A percentile compares a stretch with the other conserved stretches of the same genome.
phyloP scores from a whole-genome alignment of 1,140 invertebrate species.

The Oedothorax gibbosus region DNA sequence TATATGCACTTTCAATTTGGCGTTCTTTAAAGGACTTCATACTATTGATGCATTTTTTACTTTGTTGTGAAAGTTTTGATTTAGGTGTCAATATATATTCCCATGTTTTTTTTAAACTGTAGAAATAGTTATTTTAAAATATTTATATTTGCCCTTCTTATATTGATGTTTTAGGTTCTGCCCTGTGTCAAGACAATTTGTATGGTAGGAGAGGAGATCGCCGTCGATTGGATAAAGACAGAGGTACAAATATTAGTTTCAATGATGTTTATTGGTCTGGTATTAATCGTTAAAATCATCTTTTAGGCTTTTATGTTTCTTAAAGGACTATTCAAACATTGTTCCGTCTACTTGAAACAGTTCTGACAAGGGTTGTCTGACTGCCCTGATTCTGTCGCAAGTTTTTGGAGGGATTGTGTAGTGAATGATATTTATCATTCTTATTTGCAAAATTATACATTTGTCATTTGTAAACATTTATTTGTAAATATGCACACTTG shows the following conservation, averaged over 20 bases:
- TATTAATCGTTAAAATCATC: neutral
- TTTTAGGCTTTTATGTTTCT: neutral
- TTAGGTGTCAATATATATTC: too few relatives aligned
- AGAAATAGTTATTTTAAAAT: too few relatives aligned
- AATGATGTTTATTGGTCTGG: neutral
- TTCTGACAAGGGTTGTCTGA: neutral
- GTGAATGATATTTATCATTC: too few relatives aligned
- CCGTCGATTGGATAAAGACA: constrained; percentile 16
- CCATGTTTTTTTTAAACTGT: too few relatives aligned
- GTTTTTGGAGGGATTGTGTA: too few relatives aligned
- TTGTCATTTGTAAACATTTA: too few relatives aligned
- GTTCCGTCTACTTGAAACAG: neutral
- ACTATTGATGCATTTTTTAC: too few relatives aligned
- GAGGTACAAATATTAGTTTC: neutral
- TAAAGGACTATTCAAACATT: neutral
- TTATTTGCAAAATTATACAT: too few relatives aligned
- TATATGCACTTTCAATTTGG: too few relatives aligned
- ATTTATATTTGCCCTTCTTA: neutral
- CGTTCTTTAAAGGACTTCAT: too few relatives aligned
- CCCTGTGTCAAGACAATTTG: neutral
- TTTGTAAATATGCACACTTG: too few relatives aligned
- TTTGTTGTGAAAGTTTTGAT: too few relatives aligned
- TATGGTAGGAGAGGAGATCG: constrained; percentile 27
- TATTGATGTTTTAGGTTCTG: constrained; percentile 18
- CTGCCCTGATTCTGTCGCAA: neutral